These are phyloP conservation scores for Dendrocincla fuliginosa DNA, from an alignment of 2,797 vertebrate genomes.

Conservation along the genomic window DNA sequence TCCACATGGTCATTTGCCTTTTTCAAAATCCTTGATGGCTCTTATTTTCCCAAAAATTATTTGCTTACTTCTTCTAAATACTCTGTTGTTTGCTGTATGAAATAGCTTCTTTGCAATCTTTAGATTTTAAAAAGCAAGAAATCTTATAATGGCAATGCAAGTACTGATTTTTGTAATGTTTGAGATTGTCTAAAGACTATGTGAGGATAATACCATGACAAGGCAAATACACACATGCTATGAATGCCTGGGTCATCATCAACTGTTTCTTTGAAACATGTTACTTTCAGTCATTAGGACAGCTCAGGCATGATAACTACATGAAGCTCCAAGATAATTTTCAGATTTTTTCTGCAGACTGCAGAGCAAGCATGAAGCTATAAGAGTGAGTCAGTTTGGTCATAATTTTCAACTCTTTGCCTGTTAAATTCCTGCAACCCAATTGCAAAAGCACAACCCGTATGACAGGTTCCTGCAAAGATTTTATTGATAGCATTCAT, in stretches of 20 bases:
- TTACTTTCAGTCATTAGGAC: neutral
- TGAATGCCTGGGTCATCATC: neutral
- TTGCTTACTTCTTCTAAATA: constrained; percentile 34
- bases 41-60: neutral
- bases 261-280: neutral
- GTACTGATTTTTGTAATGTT: neutral
- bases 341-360: neutral
- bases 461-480: neutral
- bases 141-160: neutral
- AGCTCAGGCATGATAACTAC: neutral
- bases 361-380: neutral
- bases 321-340: neutral
- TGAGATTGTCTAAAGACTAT: neutral
- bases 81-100: neutral
- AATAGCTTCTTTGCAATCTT: neutral
- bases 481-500: neutral
- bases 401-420: neutral
- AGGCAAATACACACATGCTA: neutral
- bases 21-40: constrained; percentile 18
- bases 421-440: neutral
- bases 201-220: neutral
- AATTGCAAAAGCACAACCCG: neutral
- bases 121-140: neutral
- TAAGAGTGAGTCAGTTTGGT: neutral
- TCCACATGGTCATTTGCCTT: neutral